Evolutionary conservation across 2,797 vertebrate genomes (phyloP), one percentile per base, ranked within the genome.

Genomic region (Anguilla marmorata): DNA sequence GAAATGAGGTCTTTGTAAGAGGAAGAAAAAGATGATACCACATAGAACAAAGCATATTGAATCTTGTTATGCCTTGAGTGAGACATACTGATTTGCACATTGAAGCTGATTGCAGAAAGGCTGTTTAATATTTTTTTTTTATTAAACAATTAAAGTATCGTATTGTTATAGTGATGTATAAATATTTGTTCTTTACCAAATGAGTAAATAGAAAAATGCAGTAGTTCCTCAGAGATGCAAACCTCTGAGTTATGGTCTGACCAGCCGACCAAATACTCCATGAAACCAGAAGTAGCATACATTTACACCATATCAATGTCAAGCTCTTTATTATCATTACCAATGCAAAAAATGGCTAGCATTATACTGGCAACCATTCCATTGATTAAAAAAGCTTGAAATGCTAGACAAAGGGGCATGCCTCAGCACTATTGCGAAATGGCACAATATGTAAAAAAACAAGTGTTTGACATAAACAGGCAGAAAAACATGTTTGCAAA

Each of bases 1-100:
- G 21, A 80, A 80, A 80, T 80, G 14, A 80, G 76, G 76, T 80
- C 76, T 45, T 80, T 80, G 41, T 80, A 45, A 45, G 41, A 37
- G 76, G 37, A 80, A 80, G 41, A 48, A 80, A 80, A 48, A 80
- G 37, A 45, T 80, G 76, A 80, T 37, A 21, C 76, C 21, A 48
- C 33, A 45, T 80, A 21, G 69, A 45, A 80, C 41, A 48, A 6
- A 80, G 41, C 19, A 45, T 80, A 80, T 19, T 41, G 76, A 80
- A 21, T 45, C 76, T 45, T 7, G 7, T 24, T 45, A 41, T 48
- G 76, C 41, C 76, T 48, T 48, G 5, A 76, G 72, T 80, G 12
- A 45, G 19, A 45, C 21, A 7, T 24, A 21, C 37, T 80, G 76
- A 80, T 45, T 41, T 80, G 11, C 33, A 80, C 33, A 45, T 21